phyloP scores from a whole-genome alignment of 2,888 invertebrate species.

The Diaphora mendica region DNA sequence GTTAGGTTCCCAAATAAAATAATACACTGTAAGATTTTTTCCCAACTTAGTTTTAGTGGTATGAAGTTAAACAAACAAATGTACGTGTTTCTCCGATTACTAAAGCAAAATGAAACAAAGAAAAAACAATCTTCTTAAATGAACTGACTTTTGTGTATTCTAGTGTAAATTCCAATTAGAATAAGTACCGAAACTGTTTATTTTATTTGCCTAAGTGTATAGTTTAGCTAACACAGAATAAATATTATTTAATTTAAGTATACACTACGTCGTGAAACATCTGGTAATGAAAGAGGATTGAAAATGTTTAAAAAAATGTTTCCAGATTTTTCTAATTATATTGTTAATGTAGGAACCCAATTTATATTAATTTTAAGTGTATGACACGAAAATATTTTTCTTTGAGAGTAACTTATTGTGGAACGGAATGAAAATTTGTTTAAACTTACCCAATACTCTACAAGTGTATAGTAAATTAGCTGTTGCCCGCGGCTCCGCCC shows the following conservation, averaged over 20 bases:
- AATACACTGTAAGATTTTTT: no score
- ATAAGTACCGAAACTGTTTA: constrained; percentile 4
- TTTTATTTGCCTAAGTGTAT: constrained; percentile 9
- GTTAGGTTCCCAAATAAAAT: no score
- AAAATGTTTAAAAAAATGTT: neutral
- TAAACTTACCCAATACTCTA: no score
- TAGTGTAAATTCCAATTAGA: constrained; percentile 14
- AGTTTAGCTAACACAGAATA: neutral
- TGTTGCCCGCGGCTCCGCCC: no score
- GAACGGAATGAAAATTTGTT: no score
- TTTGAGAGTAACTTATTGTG: no score
- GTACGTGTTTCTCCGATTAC: neutral
- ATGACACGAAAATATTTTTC: no score
- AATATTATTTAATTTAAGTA: constrained; percentile 5
- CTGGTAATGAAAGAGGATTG: neutral
- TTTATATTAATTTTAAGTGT: no score
- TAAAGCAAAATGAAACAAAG: neutral
- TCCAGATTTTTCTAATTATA: neutral
- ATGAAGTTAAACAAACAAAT: neutral
- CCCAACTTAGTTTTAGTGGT: neutral
- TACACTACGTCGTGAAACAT: neutral
- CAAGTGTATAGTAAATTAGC: no score
- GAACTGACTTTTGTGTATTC: constrained; percentile 9
- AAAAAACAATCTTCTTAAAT: neutral
- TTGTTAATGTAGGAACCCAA: neutral